Evolutionary conservation across 2,797 vertebrate species (phyloP).

Genomic region (Lepilemur septentrionalis): DNA sequence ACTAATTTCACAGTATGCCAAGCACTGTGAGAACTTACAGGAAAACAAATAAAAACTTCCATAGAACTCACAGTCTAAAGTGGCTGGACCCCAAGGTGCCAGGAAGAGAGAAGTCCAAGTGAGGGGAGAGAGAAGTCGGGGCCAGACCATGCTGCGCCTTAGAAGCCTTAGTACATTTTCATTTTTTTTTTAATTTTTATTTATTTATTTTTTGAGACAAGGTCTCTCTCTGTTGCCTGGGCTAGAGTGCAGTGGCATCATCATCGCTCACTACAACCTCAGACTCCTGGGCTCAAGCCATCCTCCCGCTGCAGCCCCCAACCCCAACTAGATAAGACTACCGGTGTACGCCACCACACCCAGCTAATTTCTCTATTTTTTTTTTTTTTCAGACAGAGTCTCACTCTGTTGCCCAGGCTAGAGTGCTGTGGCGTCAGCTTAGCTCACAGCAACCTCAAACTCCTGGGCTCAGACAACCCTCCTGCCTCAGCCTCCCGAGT

Average conservation of each 20-base stretch:
- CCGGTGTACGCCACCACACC: background rate
- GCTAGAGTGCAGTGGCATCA: background rate
- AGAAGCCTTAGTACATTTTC: background rate
- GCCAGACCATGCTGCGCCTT: rapidly evolving
- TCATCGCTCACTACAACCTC: background rate
- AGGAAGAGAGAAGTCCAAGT: background rate
- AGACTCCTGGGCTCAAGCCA: background rate
- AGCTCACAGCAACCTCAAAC: no score
- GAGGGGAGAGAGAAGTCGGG: background rate
- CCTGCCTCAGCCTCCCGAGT: no score
- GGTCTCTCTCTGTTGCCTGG: background rate
- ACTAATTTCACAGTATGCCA: background rate
- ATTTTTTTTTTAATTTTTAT: background rate
- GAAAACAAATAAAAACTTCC: background rate
- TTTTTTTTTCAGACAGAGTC: background rate
- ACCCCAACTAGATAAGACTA: background rate
- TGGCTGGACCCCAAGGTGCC: no score
- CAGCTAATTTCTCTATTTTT: background rate
- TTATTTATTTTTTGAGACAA: background rate
- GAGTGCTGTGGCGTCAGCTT: no score
- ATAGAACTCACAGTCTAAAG: background rate
- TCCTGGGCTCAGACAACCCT: no score
- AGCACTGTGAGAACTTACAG: background rate
- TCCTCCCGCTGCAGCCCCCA: no score
- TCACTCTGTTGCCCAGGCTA: background rate